These are phyloP conservation scores for Alviniconcha marisindica DNA, from an alignment of 1,140 invertebrate genomes.

Conservation along the genomic window DNA sequence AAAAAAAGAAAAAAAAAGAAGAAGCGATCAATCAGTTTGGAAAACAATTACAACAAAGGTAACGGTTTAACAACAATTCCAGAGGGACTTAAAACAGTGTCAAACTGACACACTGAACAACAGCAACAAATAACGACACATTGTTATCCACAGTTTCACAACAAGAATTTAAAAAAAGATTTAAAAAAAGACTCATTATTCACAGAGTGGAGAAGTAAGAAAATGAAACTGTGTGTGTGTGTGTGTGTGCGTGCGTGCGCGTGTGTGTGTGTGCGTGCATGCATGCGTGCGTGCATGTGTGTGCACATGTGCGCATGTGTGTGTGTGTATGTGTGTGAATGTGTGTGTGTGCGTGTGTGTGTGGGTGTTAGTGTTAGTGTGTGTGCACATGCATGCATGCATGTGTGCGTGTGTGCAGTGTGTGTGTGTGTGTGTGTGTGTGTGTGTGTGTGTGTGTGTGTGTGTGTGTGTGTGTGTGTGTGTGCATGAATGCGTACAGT, in stretches of 20 bases:
- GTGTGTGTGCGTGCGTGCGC: slow-evolving; percentile 11
- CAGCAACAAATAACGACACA: no score
- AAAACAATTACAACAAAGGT: no score
- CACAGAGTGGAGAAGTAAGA: no score
- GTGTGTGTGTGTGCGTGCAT: slow-evolving; percentile 15
- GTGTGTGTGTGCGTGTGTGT: slow-evolving; percentile 21
- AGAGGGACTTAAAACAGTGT: no score
- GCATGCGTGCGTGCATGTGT: slow-evolving; percentile 13
- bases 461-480: slow-evolving; percentile 12
- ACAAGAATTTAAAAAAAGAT: no score
- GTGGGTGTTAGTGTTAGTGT: not conserved
- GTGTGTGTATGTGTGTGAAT: not conserved
- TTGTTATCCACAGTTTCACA: no score
- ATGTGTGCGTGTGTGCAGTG: not conserved
- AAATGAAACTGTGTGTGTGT: not conserved
- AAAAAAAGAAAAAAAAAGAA: no score
- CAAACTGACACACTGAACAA: no score
- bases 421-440: slow-evolving; percentile 17
- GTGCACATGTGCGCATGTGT: not conserved
- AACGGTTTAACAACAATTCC: no score
- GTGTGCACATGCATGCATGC: not conserved
- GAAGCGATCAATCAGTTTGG: no score
- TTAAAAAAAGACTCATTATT: no score
- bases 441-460: slow-evolving; percentile 24
- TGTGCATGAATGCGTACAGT: no score